phyloP scores from a whole-genome alignment of 2,888 invertebrate genomes.

The Mesorhabditis sp. region DNA sequence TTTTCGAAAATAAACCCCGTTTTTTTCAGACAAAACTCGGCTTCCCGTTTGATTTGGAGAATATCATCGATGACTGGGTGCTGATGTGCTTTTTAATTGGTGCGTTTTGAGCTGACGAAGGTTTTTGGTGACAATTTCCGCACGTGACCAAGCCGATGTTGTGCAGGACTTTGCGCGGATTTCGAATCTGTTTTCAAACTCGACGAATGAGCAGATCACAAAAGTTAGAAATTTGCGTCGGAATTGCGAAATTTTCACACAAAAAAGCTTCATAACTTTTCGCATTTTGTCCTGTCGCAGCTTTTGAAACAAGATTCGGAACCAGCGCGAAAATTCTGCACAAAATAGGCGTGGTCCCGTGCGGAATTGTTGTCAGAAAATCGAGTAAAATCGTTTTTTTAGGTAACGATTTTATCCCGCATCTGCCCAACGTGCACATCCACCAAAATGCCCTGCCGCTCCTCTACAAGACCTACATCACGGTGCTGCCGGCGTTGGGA shows the following conservation, averaged over 20 bases:
- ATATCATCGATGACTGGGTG: slow-evolving; percentile 95
- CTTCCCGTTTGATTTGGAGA: slow-evolving; percentile 80
- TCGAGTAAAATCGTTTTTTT: slow-evolving; percentile 13
- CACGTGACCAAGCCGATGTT: too few species aligned
- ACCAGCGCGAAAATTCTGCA: too few species aligned
- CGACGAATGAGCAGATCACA: too few species aligned
- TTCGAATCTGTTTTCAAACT: too few species aligned
- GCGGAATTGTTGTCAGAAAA: too few species aligned
- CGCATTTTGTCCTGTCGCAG: too few species aligned
- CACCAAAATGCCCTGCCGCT: slow-evolving; percentile 80
- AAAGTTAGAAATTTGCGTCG: too few species aligned
- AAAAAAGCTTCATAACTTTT: too few species aligned
- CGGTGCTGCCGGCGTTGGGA: slow-evolving; percentile 77
- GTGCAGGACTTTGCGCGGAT: too few species aligned
- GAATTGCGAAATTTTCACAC: too few species aligned
- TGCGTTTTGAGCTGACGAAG: background rate
- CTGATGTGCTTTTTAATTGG: slow-evolving; percentile 28
- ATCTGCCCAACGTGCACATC: slow-evolving; percentile 90
- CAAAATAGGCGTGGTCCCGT: too few species aligned
- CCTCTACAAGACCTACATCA: slow-evolving; percentile 72
- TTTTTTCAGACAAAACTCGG: slow-evolving; percentile 62
- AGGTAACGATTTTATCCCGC: slow-evolving; percentile 95
- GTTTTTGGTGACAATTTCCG: background rate
- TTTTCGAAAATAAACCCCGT: background rate
- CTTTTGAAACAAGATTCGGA: too few species aligned